These are phyloP conservation scores for Diachasma alloeum DNA, from an alignment of 1,140 invertebrate species.

Conservation along the genomic window DNA sequence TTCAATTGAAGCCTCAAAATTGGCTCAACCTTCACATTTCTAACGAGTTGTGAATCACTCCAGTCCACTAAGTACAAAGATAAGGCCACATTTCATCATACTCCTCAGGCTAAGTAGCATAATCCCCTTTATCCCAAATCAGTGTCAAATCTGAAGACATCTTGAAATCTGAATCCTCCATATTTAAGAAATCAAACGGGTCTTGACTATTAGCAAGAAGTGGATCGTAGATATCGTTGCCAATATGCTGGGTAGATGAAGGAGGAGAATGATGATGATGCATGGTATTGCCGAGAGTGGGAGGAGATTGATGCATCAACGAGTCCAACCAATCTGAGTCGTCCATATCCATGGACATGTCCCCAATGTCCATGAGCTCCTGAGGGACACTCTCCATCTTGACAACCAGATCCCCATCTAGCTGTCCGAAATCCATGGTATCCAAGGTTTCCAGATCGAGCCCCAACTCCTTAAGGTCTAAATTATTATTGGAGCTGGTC, in stretches of 20 bases:
- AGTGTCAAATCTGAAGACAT: conserved; percentile 67
- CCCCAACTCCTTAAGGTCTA: conserved; percentile 63
- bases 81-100: conserved; percentile 32
- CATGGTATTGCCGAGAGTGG: conserved; percentile 38
- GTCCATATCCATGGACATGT: conserved; percentile 76
- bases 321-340: conserved; percentile 78
- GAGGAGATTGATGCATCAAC: conserved; percentile 65
- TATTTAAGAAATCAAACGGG: conserved; percentile 76
- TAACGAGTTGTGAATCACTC: neutral
- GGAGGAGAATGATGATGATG: conserved; percentile 36
- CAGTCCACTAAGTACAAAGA: conserved; percentile 50
- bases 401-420: conserved; percentile 64
- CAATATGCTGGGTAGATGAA: conserved; percentile 51
- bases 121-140: conserved; percentile 72
- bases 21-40: neutral
- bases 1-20: neutral
- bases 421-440: conserved; percentile 68
- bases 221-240: conserved; percentile 69
- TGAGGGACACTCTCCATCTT: conserved; percentile 53
- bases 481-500: conserved; percentile 58
- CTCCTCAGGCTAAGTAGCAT: conserved; percentile 66
- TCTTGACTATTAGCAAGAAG: conserved; percentile 71
- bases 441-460: conserved; percentile 67
- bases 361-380: conserved; percentile 63
- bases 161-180: conserved; percentile 75